A percentile compares a stretch with the other conserved stretches of the same genome.
phyloP scores from a whole-genome alignment of 2,113 vertebrate genomes.

The Erinaceus europaeus region DNA sequence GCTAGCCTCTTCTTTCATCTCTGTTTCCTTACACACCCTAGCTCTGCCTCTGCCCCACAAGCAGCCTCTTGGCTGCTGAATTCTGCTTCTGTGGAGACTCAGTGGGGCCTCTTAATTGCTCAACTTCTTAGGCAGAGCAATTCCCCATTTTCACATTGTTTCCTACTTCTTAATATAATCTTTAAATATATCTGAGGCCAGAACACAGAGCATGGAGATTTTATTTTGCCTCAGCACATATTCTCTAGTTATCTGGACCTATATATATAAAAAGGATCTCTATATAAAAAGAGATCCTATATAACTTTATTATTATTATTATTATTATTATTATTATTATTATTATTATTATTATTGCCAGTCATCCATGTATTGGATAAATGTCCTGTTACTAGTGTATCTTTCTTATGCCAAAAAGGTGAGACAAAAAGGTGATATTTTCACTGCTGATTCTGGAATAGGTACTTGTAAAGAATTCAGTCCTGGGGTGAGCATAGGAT shows the following conservation, averaged over 20 bases:
- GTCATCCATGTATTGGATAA: background rate
- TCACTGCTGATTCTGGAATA: background rate
- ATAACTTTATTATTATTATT: no score
- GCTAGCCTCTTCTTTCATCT: background rate
- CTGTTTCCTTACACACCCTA: rapidly evolving
- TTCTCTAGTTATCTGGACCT: background rate
- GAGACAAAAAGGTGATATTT: background rate
- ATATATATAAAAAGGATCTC: no score
- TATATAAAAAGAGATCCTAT: no score
- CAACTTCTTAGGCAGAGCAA: background rate
- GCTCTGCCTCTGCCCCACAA: background rate
- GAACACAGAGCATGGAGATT: background rate
- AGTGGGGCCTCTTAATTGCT: background rate
- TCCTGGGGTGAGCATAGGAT: background rate
- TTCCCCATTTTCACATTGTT: background rate
- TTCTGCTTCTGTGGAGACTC: background rate
- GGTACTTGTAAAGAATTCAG: background rate
- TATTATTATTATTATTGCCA: background rate
- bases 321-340: no score
- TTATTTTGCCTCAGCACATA: background rate
- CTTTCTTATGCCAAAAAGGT: background rate
- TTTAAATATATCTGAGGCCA: background rate
- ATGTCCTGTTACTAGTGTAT: background rate
- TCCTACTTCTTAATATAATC: background rate
- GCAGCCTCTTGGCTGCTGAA: background rate